Percentiles rank a stretch among this genome's conserved stretches.
phyloP scores from a whole-genome alignment of 2,113 vertebrate genomes.

The Lathamus discolor region DNA sequence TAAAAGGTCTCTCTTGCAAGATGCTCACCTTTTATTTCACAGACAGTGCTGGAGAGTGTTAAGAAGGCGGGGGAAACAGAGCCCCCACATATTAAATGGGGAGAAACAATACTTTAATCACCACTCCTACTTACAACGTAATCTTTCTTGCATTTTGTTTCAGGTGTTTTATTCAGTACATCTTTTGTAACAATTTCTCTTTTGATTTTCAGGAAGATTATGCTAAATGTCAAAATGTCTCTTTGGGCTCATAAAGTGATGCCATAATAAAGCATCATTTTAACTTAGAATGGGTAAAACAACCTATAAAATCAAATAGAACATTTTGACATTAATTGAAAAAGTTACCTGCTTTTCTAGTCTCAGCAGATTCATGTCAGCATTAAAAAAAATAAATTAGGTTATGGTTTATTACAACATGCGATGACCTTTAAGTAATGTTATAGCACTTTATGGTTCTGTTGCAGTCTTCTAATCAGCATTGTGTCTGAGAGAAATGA shows the following conservation, averaged over 20 bases:
- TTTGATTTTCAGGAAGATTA: constrained; percentile 74
- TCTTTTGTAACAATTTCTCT: constrained; percentile 72
- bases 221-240: constrained; percentile 81
- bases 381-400: constrained; percentile 75
- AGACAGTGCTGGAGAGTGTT: not conserved
- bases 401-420: constrained; percentile 74
- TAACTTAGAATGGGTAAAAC: constrained; percentile 76
- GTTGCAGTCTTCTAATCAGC: constrained; percentile 63
- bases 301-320: constrained; percentile 79
- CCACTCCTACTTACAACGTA: constrained; percentile 70
- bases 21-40: constrained; percentile 37
- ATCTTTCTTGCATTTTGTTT: constrained; percentile 69
- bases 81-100: constrained; percentile 10
- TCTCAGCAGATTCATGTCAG: constrained; percentile 72
- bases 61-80: not conserved
- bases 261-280: constrained; percentile 71
- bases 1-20: constrained; percentile 54
- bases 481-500: constrained; percentile 57
- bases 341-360: constrained; percentile 69
- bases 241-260: constrained; percentile 75
- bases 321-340: constrained; percentile 76
- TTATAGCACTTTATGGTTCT: constrained; percentile 64
- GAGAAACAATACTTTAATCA: constrained; percentile 74
- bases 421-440: constrained; percentile 76
- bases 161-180: constrained; percentile 66